Evolutionary conservation across 2,797 vertebrate species (phyloP).

Genomic region (Phataginus tricuspis): DNA sequence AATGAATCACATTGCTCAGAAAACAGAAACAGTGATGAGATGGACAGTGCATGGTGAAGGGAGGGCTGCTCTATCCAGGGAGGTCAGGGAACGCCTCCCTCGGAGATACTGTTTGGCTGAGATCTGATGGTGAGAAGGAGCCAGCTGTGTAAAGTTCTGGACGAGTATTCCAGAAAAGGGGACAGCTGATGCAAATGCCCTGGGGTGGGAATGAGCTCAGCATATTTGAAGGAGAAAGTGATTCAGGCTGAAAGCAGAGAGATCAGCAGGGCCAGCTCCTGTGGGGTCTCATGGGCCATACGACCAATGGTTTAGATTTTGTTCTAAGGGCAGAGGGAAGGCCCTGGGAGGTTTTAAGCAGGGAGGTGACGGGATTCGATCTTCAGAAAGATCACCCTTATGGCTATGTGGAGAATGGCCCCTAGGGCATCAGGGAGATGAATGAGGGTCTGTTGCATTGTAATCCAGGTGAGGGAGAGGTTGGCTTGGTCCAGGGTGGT

Average conservation of each 20-base stretch:
- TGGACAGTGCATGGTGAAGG: not conserved
- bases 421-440: too few species aligned
- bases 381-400: not conserved
- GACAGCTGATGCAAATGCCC: not conserved
- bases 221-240: not conserved
- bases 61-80: too few species aligned
- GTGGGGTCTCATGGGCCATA: not conserved
- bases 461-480: not conserved
- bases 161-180: not conserved
- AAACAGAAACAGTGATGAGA: not conserved
- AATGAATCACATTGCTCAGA: not conserved
- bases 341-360: not conserved
- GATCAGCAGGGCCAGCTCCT: not conserved
- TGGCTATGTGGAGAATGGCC: not conserved
- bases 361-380: not conserved
- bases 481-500: not conserved
- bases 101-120: not conserved
- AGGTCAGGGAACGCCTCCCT: not conserved
- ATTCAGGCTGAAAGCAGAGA: slow-evolving; percentile 17
- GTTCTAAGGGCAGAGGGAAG: not conserved
- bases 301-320: not conserved
- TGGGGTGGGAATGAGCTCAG: not conserved
- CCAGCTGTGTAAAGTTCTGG: not conserved
- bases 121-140: not conserved
- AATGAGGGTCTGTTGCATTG: rapidly evolving